Percentiles rank a stretch among this genome's conserved stretches.
Evolutionary conservation across 2,888 invertebrate species (phyloP).

Genomic region (Norana najaformis): DNA sequence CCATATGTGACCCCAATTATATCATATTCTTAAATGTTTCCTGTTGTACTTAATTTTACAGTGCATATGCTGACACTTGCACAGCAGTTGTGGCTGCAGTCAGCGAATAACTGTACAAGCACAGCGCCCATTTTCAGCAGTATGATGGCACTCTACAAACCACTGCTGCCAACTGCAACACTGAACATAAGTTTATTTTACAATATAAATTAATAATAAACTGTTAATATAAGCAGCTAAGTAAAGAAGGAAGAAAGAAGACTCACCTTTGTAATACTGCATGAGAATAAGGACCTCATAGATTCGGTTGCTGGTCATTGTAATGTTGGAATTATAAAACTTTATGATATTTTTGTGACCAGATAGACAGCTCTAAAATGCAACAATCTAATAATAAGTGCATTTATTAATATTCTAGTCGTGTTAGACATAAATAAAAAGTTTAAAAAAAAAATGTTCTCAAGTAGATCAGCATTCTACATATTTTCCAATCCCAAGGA

Average conservation of each 20-base stretch:
- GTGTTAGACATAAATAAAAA: not conserved
- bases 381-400: not conserved
- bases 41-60: not conserved
- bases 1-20: not conserved
- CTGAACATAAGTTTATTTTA: not conserved
- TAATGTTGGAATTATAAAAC: slow-evolving; percentile 81
- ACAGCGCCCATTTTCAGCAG: too few species aligned
- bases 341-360: slow-evolving; percentile 89
- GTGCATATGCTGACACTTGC: not conserved
- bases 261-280: slow-evolving; percentile 75
- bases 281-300: slow-evolving; percentile 84
- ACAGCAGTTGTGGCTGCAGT: not conserved
- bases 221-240: too few species aligned
- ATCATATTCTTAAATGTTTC: not conserved
- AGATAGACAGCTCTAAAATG: slow-evolving; percentile 70
- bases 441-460: too few species aligned
- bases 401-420: not conserved
- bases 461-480: too few species aligned
- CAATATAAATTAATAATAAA: not conserved
- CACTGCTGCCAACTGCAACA: not conserved
- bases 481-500: too few species aligned
- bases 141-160: too few species aligned
- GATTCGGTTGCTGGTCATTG: slow-evolving; percentile 77
- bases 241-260: not conserved
- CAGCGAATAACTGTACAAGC: too few species aligned